A percentile compares a stretch with the other conserved stretches of the same genome.
Conservation (phyloP, 2,797 vertebrate genomes). For the Sciurus carolinensis region DNA sequence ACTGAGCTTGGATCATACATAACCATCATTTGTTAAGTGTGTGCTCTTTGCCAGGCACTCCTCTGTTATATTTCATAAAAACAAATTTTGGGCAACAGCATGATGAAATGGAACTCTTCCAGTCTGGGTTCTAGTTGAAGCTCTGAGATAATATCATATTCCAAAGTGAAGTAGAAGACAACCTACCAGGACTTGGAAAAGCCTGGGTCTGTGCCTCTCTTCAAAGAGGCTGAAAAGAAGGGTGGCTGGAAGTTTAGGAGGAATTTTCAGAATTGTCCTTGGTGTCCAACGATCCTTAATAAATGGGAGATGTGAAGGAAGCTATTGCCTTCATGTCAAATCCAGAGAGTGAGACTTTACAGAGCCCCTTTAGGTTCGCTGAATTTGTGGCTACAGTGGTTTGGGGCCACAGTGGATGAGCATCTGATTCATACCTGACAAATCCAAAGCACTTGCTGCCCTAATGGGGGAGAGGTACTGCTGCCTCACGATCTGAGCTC, state of each 20-base stretch:
- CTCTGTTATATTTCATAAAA: neutral
- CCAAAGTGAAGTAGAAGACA: neutral
- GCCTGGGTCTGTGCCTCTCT: neutral
- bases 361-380: neutral
- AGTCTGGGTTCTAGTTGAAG: neutral
- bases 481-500: neutral
- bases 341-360: neutral
- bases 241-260: neutral
- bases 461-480: neutral
- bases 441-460: neutral
- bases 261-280: neutral
- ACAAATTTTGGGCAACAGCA: neutral
- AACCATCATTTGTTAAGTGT: neutral
- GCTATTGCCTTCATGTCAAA: neutral
- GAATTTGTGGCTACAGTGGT: neutral
- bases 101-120: neutral
- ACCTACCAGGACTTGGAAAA: neutral
- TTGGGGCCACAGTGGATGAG: neutral
- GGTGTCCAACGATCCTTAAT: neutral
- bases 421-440: neutral
- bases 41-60: neutral
- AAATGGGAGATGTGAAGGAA: neutral
- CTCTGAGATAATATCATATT: neutral
- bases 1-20: neutral
- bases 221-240: neutral